Percentiles rank a stretch among this genome's conserved stretches.
Evolutionary conservation across 2,797 vertebrate genomes (phyloP).

Genomic region (Botia kubotai): DNA sequence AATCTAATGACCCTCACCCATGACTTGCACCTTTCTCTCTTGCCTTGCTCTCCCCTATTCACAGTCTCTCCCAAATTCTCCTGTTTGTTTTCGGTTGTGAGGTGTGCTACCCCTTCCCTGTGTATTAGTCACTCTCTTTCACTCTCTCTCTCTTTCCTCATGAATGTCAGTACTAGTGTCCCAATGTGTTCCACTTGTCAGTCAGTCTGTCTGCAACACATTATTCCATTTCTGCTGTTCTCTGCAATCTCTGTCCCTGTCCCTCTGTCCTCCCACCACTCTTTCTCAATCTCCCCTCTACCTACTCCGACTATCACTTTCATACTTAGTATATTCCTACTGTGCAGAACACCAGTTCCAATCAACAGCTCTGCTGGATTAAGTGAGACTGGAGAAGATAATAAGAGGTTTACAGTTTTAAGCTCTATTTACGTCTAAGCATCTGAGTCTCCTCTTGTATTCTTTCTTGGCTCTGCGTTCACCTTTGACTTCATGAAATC

Average conservation of each 20-base stretch:
- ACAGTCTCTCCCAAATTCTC: conserved; percentile 50
- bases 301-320: conserved; percentile 39
- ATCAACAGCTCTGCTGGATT: conserved; percentile 70
- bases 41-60: conserved; percentile 16
- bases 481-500: background rate
- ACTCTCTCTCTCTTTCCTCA: background rate
- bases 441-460: background rate
- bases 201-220: conserved; percentile 40
- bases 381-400: conserved; percentile 67
- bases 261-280: background rate
- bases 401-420: conserved; percentile 67
- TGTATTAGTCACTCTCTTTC: background rate
- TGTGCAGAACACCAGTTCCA: conserved; percentile 68
- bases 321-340: conserved; percentile 67
- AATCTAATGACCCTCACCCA: conserved; percentile 56
- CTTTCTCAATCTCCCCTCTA: conserved; percentile 21
- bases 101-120: conserved; percentile 66
- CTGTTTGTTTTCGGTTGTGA: conserved; percentile 64
- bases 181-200: conserved; percentile 40
- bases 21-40: conserved; percentile 44
- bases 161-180: background rate
- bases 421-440: conserved; percentile 42
- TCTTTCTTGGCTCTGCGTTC: background rate
- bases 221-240: conserved; percentile 9
- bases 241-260: too few species aligned